phyloP scores from a whole-genome alignment of 2,888 invertebrate species.

The Nezara viridula region DNA sequence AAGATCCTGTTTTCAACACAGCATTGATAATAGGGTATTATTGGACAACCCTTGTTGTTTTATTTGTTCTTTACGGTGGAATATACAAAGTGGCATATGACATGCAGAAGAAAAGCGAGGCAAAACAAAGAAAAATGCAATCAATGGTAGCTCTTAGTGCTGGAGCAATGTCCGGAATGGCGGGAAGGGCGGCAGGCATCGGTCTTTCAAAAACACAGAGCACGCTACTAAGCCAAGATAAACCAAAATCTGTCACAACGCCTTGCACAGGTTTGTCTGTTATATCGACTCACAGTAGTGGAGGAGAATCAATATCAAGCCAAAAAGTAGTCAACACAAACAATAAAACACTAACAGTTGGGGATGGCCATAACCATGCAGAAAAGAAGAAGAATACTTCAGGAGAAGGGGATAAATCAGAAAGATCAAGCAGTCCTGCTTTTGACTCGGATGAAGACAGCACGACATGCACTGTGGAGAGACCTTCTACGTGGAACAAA shows the following conservation, averaged over 20 bases:
- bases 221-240: slow-evolving; percentile 80
- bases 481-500: slow-evolving; percentile 65
- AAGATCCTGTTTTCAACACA: slow-evolving; percentile 97
- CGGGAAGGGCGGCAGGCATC: slow-evolving; percentile 88
- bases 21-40: slow-evolving; percentile 97
- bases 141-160: slow-evolving; percentile 93
- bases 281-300: slow-evolving; percentile 62
- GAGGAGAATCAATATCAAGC: slow-evolving; percentile 69
- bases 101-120: slow-evolving; percentile 97
- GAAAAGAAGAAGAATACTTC: slow-evolving; percentile 68
- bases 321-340: slow-evolving; percentile 65
- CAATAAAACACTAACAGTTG: slow-evolving; percentile 68
- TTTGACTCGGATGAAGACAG: slow-evolving; percentile 94
- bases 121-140: slow-evolving; percentile 95
- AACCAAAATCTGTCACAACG: slow-evolving; percentile 68
- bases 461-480: slow-evolving; percentile 66
- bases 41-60: slow-evolving; percentile 96
- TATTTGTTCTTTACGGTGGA: slow-evolving; percentile 95
- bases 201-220: slow-evolving; percentile 84
- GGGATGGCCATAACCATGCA: slow-evolving; percentile 68
- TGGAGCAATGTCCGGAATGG: slow-evolving; percentile 92
- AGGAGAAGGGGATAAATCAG: slow-evolving; percentile 78
- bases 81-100: slow-evolving; percentile 98
- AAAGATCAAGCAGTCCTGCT: slow-evolving; percentile 91
- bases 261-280: slow-evolving; percentile 66